These are phyloP conservation scores for Lampris megalopsis DNA, from an alignment of 2,113 vertebrate genomes.

Conservation along the genomic window DNA sequence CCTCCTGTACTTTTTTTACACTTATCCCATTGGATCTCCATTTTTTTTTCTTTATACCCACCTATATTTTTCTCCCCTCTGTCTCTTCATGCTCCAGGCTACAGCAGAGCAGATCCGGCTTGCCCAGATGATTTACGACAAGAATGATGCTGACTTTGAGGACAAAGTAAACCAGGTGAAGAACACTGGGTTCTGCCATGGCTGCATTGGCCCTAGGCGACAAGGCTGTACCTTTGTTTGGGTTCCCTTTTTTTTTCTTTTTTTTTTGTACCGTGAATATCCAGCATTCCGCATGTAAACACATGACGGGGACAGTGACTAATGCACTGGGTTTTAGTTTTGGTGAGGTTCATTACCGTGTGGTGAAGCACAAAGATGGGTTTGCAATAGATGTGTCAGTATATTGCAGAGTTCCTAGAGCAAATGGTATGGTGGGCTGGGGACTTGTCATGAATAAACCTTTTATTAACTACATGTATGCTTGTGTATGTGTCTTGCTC, in stretches of 20 bases:
- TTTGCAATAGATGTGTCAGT: neutral
- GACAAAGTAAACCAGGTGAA: conserved; percentile 98
- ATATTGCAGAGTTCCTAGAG: neutral
- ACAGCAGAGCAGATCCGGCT: conserved; percentile 98
- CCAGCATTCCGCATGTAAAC: neutral
- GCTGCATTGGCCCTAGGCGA: neutral
- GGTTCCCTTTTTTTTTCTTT: neutral
- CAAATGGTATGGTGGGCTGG: neutral
- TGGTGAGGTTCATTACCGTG: neutral
- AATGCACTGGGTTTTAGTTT: neutral
- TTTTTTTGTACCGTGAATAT: neutral
- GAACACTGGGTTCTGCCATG: neutral
- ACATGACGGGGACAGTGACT: neutral
- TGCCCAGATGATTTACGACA: conserved; percentile 99
- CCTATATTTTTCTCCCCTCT: neutral
- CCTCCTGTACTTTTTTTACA: too few species aligned
- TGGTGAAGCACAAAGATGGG: neutral
- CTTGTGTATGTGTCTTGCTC: too few species aligned
- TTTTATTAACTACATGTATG: neutral
- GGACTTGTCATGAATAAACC: neutral
- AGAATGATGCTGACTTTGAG: conserved; percentile 98
- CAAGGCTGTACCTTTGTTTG: conserved; percentile 5
- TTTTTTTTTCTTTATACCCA: neutral
- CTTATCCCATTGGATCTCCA: neutral
- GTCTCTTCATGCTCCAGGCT: conserved; percentile 79